phyloP scores from a whole-genome alignment of 2,797 vertebrate species.

The Microctenopoma lineatum region DNA sequence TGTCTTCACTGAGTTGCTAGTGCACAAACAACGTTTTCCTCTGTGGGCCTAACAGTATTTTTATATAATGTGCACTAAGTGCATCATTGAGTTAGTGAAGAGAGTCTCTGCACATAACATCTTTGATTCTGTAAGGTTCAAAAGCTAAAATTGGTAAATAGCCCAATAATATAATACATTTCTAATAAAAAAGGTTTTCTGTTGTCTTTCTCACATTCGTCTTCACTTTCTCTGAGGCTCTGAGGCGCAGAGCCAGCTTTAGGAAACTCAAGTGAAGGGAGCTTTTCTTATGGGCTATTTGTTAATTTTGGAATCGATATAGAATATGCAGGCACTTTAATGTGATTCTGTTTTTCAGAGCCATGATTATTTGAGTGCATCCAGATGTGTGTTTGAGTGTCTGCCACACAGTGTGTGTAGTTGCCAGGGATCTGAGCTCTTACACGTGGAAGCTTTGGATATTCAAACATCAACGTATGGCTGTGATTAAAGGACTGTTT shows the following conservation, averaged over 20 bases:
- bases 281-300: conserved; percentile 18
- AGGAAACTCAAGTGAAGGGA: background rate
- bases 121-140: too few species aligned
- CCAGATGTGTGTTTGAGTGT: conserved; percentile 53
- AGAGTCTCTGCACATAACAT: too few species aligned
- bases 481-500: conserved; percentile 24
- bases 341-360: conserved; percentile 28
- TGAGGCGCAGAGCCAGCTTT: too few species aligned
- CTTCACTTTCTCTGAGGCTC: too few species aligned
- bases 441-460: conserved; percentile 60
- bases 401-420: background rate
- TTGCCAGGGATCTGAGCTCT: conserved; percentile 55
- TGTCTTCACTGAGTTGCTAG: too few species aligned
- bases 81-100: too few species aligned
- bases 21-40: too few species aligned
- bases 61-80: too few species aligned
- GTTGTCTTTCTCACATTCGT: too few species aligned
- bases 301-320: conserved; percentile 18
- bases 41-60: too few species aligned
- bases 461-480: conserved; percentile 12
- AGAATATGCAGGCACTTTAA: conserved; percentile 21
- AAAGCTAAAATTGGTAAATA: too few species aligned
- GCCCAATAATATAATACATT: too few species aligned
- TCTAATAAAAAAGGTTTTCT: background rate
- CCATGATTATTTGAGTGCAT: conserved; percentile 39